phyloP scores from a whole-genome alignment of 2,113 vertebrate species.

The Nothobranchius furzeri region DNA sequence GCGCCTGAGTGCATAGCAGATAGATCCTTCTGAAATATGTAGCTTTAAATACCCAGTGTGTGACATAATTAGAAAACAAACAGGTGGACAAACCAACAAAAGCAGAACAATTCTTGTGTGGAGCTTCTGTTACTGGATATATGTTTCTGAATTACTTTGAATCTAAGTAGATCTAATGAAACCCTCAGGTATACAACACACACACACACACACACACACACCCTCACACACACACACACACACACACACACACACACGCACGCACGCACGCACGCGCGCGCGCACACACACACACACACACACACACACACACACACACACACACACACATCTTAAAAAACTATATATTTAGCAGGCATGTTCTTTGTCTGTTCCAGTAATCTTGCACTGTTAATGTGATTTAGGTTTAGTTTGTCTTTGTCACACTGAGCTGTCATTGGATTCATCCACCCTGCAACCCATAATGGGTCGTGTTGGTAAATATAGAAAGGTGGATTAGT shows the following conservation, averaged over 20 bases:
- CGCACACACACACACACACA: no score
- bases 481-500: no score
- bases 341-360: background rate
- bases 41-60: conserved; percentile 40
- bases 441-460: background rate
- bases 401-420: background rate
- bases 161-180: background rate
- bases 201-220: no score
- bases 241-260: no score
- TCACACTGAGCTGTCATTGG: background rate
- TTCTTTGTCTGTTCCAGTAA: background rate
- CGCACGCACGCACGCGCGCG: no score
- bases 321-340: background rate
- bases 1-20: conserved; percentile 26
- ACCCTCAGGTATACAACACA: background rate
- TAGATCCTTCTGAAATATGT: conserved; percentile 35
- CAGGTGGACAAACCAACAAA: conserved; percentile 6
- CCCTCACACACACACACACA: no score
- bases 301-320: no score
- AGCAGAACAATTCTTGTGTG: background rate
- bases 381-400: background rate
- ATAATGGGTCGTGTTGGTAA: background rate
- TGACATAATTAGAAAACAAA: conserved; percentile 37
- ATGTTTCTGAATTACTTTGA: background rate
- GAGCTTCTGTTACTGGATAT: conserved; percentile 15